These are phyloP conservation scores for Dolichoris vasculosae DNA, from an alignment of 1,140 invertebrate genomes.

Conservation along the genomic window DNA sequence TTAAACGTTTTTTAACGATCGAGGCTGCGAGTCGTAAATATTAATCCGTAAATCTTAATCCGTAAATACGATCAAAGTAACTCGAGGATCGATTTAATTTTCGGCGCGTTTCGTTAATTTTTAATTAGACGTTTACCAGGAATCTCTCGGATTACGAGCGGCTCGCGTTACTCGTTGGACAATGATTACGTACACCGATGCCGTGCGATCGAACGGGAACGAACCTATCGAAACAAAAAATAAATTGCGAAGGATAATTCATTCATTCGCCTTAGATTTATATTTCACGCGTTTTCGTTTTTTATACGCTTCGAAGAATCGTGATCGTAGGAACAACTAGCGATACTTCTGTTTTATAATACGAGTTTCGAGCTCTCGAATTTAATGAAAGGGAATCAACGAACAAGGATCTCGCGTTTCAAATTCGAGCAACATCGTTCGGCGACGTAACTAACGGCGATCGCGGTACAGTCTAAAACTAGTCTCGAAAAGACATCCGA, in stretches of 20 bases:
- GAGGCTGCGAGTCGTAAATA: no score
- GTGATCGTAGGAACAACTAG: background rate
- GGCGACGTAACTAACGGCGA: constrained; percentile 34
- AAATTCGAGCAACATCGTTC: background rate
- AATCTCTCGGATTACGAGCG: background rate
- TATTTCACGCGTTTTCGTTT: no score
- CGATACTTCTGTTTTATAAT: background rate
- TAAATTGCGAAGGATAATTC: no score
- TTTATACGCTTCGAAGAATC: no score
- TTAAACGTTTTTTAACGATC: background rate
- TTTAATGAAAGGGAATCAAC: background rate
- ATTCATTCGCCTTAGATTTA: no score
- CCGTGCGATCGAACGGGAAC: no score
- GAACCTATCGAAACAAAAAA: no score
- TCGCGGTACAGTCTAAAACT: background rate
- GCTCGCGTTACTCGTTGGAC: background rate
- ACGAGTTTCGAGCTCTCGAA: background rate
- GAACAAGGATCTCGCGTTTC: background rate
- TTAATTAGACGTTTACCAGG: background rate
- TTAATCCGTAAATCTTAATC: background rate
- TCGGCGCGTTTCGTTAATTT: background rate
- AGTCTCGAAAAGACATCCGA: background rate
- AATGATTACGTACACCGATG: no score
- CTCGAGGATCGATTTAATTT: background rate
- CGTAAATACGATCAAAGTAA: background rate